Percentiles rank a stretch among this genome's conserved stretches.
phyloP scores from a whole-genome alignment of 1,140 invertebrate genomes.

The Hyphantria cunea region DNA sequence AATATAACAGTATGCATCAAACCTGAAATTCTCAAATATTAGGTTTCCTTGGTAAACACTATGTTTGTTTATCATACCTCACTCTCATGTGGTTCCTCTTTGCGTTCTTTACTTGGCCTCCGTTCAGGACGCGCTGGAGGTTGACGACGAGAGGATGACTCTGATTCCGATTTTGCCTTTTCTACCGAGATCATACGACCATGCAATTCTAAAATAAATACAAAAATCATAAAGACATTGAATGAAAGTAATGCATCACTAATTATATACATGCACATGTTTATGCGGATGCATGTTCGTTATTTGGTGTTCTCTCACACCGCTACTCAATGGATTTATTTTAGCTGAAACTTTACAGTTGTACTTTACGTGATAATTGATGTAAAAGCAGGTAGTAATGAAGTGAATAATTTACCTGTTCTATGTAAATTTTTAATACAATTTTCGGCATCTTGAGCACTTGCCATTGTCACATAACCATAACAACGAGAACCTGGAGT shows the following conservation, averaged over 20 bases:
- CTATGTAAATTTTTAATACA: constrained; percentile 94
- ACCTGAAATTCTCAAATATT: too few relatives aligned
- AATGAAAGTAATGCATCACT: not conserved
- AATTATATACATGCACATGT: too few relatives aligned
- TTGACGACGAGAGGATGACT: constrained; percentile 62
- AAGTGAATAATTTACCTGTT: constrained; percentile 81
- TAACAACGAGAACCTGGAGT: constrained; percentile 96
- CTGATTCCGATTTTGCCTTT: constrained; percentile 86
- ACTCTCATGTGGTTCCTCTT: constrained; percentile 61
- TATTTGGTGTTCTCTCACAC: too few relatives aligned
- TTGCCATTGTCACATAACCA: constrained; percentile 97
- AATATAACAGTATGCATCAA: too few relatives aligned
- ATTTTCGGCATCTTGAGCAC: constrained; percentile 92
- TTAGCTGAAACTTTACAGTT: not conserved
- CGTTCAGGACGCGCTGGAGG: constrained; percentile 49
- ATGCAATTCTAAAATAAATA: constrained; percentile 86
- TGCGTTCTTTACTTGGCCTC: constrained; percentile 59
- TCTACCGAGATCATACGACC: constrained; percentile 96
- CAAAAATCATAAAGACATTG: not conserved
- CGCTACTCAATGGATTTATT: too few relatives aligned
- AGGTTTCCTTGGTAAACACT: not conserved
- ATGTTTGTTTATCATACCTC: constrained; percentile 38
- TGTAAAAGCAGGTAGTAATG: not conserved
- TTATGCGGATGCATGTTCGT: too few relatives aligned
- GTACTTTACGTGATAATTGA: too few relatives aligned